Evolutionary conservation across 1,140 invertebrate species (phyloP), one percentile per base, ranked within the genome.

Genomic region (Drosophila insularis): DNA sequence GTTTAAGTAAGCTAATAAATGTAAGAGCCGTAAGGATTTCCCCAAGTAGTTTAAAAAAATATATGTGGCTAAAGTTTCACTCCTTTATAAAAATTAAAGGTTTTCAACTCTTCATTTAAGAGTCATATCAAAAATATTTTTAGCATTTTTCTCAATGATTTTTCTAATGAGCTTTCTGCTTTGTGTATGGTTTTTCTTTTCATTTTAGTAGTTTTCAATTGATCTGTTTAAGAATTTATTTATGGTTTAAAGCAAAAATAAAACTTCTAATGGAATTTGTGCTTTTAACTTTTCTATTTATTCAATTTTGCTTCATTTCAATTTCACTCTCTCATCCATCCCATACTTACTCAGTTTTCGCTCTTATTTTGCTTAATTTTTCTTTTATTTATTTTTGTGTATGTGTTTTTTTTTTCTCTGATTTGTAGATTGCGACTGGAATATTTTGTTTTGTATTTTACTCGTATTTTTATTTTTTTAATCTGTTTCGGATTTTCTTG

Each of bases 321-420:
- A 35, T 58, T 58, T 32, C 14, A 31, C 8, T 58, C 14, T 56
- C 27, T 10, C 17, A 8, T 17, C 19, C 43, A 4, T n/a, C 3
- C 17, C 2, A 1, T 21, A 2, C 17, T 19, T 7, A 17, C 17
- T 21, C 43, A 21, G 55, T 8, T 35, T 11, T 7, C 5, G 27
- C 32, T 35, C 31, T 58, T 31, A 50, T 46, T 46, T 46, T 37
- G 55, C 55, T 35, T 58, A 31, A 58, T 58, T 58, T 55, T 58
- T 37, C 55, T 58, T 58, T 58, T 58, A 58, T 58, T 58, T 58
- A 58, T 31, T 58, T 58, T 58, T 7, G 31, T 14, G n/a, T 35
- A n/a, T n/a, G n/a, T n/a, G n/a, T 35, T 56, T 56, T 56, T 56
- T 56, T 32, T 58, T 56, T 56, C 32, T 56, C 32, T 32, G 31